Percentiles rank a stretch among this genome's conserved stretches.
These are phyloP conservation scores for Diogma glabrata DNA, from an alignment of 2,888 invertebrate genomes.

Conservation along the genomic window DNA sequence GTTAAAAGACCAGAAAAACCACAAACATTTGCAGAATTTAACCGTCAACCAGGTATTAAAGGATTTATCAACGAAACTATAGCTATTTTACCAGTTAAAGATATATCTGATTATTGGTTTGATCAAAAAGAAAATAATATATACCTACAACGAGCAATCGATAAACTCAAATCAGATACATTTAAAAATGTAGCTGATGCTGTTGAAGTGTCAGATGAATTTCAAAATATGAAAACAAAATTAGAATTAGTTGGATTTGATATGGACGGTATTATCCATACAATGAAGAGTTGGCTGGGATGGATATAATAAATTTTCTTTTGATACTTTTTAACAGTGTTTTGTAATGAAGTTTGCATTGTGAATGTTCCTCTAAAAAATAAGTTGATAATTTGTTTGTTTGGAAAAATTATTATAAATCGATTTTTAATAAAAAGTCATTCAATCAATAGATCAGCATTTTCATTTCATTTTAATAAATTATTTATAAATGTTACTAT, in stretches of 20 bases:
- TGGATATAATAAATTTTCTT: slow-evolving; percentile 8
- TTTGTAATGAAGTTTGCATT: too few species aligned
- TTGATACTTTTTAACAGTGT: too few species aligned
- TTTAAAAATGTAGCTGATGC: slow-evolving; percentile 12
- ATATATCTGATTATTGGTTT: slow-evolving; percentile 10
- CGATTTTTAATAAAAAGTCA: too few species aligned
- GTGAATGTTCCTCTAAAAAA: too few species aligned
- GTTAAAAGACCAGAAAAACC: not conserved
- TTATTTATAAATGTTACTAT: too few species aligned
- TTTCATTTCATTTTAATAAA: too few species aligned
- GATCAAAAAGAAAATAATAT: slow-evolving; percentile 12
- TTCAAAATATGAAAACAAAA: slow-evolving; percentile 7
- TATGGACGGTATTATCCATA: slow-evolving; percentile 12
- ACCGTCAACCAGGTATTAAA: slow-evolving; percentile 10
- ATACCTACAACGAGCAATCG: slow-evolving; percentile 12
- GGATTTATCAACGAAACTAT: slow-evolving; percentile 12
- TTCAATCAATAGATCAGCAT: too few species aligned
- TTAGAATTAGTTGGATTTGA: slow-evolving; percentile 13
- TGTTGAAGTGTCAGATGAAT: slow-evolving; percentile 11
- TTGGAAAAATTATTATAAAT: too few species aligned
- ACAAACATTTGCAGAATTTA: not conserved
- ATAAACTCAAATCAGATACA: slow-evolving; percentile 13
- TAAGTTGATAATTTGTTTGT: too few species aligned
- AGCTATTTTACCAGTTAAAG: slow-evolving; percentile 12
- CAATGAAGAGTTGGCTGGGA: slow-evolving; percentile 13